phyloP scores from a whole-genome alignment of 53 echinoderm and acorn worm species.

The Holothuria scabra region DNA sequence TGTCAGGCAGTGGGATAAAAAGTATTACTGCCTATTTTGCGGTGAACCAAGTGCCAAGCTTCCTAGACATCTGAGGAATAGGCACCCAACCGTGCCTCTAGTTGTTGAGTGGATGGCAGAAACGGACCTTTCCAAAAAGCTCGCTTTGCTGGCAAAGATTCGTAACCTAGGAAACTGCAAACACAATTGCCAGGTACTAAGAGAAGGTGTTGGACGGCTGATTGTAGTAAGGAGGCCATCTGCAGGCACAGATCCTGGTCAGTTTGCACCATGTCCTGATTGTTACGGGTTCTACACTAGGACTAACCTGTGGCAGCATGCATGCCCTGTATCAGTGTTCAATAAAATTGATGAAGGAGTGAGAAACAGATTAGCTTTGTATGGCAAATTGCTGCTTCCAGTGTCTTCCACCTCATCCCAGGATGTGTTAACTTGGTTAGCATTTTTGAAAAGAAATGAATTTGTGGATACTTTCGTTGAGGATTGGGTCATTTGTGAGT shows the following conservation, averaged over 20 bases:
- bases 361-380: no score
- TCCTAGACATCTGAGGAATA: slow-evolving; percentile 60
- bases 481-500: slow-evolving; percentile 61
- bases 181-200: slow-evolving; percentile 65
- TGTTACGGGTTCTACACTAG: slow-evolving; percentile 58
- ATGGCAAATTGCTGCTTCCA: not conserved
- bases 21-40: slow-evolving; percentile 68
- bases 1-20: slow-evolving; percentile 62
- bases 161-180: slow-evolving; percentile 65
- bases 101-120: slow-evolving; percentile 54
- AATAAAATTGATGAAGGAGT: no score
- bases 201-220: slow-evolving; percentile 56
- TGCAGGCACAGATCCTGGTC: slow-evolving; percentile 45
- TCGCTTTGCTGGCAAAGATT: slow-evolving; percentile 56
- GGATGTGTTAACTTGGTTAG: slow-evolving; percentile 3
- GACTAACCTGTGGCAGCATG: slow-evolving; percentile 58
- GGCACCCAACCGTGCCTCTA: slow-evolving; percentile 49
- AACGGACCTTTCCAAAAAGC: not conserved
- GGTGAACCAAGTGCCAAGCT: slow-evolving; percentile 56
- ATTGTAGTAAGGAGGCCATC: slow-evolving; percentile 62
- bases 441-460: slow-evolving; percentile 60
- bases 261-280: slow-evolving; percentile 61
- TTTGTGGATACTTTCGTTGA: slow-evolving; percentile 50
- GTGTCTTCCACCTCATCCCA: no score
- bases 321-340: slow-evolving; percentile 29